Percentiles rank a stretch among this genome's conserved stretches.
These are phyloP conservation scores for Ondatra zibethicus DNA, from an alignment of 2,113 vertebrate genomes.

Conservation along the genomic window DNA sequence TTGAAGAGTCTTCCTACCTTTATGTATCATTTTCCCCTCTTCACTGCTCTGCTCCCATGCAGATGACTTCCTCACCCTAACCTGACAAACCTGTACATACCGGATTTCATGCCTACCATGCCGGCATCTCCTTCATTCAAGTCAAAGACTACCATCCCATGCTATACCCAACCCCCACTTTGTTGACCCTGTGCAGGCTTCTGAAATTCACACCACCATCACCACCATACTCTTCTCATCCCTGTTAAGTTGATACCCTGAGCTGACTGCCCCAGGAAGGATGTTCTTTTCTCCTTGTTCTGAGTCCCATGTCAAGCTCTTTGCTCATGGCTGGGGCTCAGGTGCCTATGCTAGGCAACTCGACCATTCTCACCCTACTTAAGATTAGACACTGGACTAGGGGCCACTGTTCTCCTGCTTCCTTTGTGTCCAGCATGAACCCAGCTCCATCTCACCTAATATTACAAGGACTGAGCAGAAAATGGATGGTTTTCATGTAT, in stretches of 20 bases:
- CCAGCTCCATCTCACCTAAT: not conserved
- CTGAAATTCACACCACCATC: not conserved
- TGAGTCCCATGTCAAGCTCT: not conserved
- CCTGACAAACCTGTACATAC: not conserved
- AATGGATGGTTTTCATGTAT: not conserved
- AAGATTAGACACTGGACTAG: not conserved
- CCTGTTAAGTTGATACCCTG: not conserved
- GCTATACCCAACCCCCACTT: not conserved
- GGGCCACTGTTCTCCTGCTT: not conserved
- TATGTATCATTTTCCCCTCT: not conserved
- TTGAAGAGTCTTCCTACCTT: not conserved
- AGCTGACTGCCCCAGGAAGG: not conserved
- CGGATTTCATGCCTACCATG: not conserved
- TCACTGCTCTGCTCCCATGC: not conserved
- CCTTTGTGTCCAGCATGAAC: not conserved
- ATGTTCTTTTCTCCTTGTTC: not conserved
- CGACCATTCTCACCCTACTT: not conserved
- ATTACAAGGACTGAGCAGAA: not conserved
- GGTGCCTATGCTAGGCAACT: not conserved
- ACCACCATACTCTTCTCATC: not conserved
- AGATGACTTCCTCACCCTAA: constrained; percentile 16
- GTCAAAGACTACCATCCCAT: not conserved
- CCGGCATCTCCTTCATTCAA: not conserved
- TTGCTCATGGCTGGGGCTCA: not conserved
- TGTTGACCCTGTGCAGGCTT: not conserved